These are phyloP conservation scores for Progne subis DNA, from an alignment of 2,113 vertebrate species.

Conservation along the genomic window DNA sequence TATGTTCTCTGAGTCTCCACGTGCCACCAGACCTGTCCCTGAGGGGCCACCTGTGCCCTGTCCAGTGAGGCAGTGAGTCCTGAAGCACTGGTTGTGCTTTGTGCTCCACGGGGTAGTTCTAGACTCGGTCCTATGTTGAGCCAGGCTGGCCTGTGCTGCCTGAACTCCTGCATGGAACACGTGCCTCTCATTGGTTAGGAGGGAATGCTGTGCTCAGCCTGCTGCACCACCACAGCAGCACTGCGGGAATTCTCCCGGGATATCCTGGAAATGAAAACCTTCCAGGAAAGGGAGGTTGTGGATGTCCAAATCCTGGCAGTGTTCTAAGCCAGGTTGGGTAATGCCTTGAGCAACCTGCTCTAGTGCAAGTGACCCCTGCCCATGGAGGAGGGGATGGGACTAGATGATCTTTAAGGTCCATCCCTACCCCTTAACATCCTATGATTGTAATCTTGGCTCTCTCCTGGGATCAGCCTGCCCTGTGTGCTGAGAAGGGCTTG, in stretches of 20 bases:
- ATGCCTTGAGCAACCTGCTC: neutral
- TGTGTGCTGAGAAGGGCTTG: neutral
- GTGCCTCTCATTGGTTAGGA: neutral
- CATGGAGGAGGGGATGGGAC: neutral
- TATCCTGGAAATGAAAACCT: neutral
- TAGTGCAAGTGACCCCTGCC: neutral
- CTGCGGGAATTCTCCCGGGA: fast-evolving
- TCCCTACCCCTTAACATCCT: neutral
- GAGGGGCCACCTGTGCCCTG: neutral
- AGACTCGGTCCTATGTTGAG: neutral
- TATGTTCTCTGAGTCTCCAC: fast-evolving
- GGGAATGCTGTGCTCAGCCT: neutral
- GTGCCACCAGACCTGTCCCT: neutral
- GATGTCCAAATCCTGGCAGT: neutral
- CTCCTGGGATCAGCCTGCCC: neutral
- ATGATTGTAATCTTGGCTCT: neutral
- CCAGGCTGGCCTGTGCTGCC: neutral
- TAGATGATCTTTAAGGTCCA: neutral
- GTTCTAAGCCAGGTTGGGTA: neutral
- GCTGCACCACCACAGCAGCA: neutral
- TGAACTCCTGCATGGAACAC: fast-evolving
- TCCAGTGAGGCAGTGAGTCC: neutral
- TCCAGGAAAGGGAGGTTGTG: neutral
- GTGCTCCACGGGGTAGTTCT: neutral
- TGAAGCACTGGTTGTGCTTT: neutral